These are phyloP conservation scores for Lepidotrigona ventralis DNA, from an alignment of 1,140 invertebrate species.

Conservation along the genomic window DNA sequence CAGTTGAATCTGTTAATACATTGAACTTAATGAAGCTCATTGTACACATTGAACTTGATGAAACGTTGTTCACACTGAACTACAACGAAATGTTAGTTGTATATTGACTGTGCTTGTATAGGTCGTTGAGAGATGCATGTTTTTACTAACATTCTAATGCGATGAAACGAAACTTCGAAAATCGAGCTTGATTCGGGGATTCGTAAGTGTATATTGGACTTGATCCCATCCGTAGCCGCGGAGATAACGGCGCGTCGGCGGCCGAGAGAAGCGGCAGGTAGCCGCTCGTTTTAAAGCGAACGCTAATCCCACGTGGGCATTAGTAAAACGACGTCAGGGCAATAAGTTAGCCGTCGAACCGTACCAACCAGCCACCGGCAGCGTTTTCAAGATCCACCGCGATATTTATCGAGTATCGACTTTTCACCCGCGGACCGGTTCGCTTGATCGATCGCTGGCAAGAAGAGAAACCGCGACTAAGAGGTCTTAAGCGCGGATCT, in stretches of 20 bases:
- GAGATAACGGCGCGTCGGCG: conserved; percentile 56
- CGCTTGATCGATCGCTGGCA: conserved; percentile 20
- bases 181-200: too few relatives aligned
- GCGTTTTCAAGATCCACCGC: conserved; percentile 20
- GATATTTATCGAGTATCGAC: conserved; percentile 46
- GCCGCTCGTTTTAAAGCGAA: conserved; percentile 30
- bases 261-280: background rate
- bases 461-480: background rate
- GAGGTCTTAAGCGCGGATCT: background rate
- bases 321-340: conserved; percentile 56
- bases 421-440: conserved; percentile 37
- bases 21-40: too few relatives aligned
- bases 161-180: too few relatives aligned
- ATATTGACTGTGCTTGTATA: too few relatives aligned
- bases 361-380: background rate
- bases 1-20: too few relatives aligned
- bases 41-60: too few relatives aligned
- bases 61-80: too few relatives aligned
- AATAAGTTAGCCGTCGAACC: conserved; percentile 58
- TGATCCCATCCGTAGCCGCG: conserved; percentile 4
- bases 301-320: conserved; percentile 59
- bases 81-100: too few relatives aligned
- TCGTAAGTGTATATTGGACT: too few relatives aligned
- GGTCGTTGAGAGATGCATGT: too few relatives aligned
- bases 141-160: too few relatives aligned